phyloP scores from a whole-genome alignment of 2,888 invertebrate genomes.

The Clunio marinus region DNA sequence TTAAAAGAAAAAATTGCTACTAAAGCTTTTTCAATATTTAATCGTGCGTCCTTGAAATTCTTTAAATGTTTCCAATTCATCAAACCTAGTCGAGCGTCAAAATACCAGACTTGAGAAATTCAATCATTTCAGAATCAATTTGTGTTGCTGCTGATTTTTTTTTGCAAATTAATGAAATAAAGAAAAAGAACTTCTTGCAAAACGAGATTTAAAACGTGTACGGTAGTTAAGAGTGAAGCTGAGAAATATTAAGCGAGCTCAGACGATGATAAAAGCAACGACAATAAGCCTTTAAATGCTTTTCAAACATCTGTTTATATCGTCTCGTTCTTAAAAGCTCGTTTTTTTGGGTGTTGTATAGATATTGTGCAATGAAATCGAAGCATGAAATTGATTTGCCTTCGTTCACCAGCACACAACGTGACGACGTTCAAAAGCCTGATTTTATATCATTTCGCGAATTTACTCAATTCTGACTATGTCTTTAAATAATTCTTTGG shows the following conservation, averaged over 20 bases:
- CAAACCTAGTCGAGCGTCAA: constrained; percentile 20
- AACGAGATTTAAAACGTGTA: constrained; percentile 22
- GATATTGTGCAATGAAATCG: background rate
- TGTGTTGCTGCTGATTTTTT: background rate
- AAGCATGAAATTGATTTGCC: background rate
- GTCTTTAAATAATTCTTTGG: background rate
- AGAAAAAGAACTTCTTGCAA: background rate
- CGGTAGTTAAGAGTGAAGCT: no score
- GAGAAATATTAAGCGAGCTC: no score
- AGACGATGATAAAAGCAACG: no score
- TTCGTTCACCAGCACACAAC: background rate
- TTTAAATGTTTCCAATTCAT: constrained; percentile 18
- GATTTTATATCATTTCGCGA: background rate
- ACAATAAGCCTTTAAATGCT: no score
- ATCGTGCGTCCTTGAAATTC: constrained; percentile 32
- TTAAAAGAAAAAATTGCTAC: background rate
- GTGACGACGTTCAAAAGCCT: background rate
- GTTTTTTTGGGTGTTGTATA: no score
- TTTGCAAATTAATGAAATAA: background rate
- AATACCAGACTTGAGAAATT: constrained; percentile 9
- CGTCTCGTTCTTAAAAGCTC: no score
- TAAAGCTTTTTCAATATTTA: background rate
- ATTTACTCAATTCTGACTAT: background rate
- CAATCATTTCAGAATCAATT: background rate
- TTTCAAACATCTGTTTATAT: no score